Evolutionary conservation across 2,888 invertebrate species (phyloP), one percentile per base, ranked within the genome.

Genomic region (Melipona bicolor): DNA sequence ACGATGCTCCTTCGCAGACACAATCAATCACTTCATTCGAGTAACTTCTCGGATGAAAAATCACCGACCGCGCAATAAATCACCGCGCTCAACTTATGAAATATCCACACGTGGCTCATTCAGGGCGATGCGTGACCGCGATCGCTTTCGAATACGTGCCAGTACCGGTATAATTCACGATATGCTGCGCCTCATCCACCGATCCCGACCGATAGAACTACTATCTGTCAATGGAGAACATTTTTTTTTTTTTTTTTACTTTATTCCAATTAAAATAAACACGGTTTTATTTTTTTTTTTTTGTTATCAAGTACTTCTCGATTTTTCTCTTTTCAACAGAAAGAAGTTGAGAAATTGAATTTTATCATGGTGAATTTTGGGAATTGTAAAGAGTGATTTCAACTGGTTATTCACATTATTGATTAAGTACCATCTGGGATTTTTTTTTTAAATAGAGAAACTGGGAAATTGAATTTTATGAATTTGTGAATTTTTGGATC

Each of bases 11-110:
- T 89, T 89, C 81, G 84, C 79, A 69, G 81, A 75, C 64, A 88
- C 85, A 87, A 89, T 89, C 89, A 89, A 89, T 89, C 89, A 89
- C 85, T 88, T 89, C 85, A 85, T 88, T 88, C 81, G 79, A 64
- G 89, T 86, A 86, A 82, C 83, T 80, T 83, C 80, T 74, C 75
- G 86, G 88, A 85, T 90, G 90, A 90, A 89, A 89, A 90, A 89
- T 90, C 89, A 79, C 87, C 89, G 81, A 70, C 75, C 82, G 36
- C 56, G 87, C 87, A 81, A 89, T 89, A 90, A 89, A 89, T 89
- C 90, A 89, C 86, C 61, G 80, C 56, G 81, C 79, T 27, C 62
- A 84, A 88, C 85, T 89, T 89, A 88, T 89, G 84, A 88, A 90
- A 88, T 86, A 88, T 84, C 88, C 87, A 80, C 84, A 81, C 83